Percentiles rank a stretch among this genome's conserved stretches.
phyloP scores from a whole-genome alignment of 1,140 invertebrate genomes.

The Diplogasteroides magnus region DNA sequence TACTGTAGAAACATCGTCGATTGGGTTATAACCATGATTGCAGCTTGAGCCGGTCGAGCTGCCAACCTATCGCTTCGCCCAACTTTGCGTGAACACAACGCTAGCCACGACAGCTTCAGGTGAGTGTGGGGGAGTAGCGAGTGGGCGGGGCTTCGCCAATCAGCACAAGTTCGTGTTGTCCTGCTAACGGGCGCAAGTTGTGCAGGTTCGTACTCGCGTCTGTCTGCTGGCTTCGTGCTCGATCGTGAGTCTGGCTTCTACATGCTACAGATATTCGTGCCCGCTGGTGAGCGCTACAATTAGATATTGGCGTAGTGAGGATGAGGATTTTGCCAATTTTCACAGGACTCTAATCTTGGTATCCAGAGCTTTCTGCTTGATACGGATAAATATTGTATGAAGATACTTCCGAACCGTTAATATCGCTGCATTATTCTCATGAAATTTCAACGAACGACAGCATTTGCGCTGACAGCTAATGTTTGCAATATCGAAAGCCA shows the following conservation, averaged over 20 bases:
- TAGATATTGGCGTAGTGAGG: too few species aligned
- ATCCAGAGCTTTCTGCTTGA: too few species aligned
- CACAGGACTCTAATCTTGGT: too few species aligned
- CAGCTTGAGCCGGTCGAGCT: conserved; percentile 24
- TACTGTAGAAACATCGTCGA: too few species aligned
- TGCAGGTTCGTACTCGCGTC: conserved; percentile 87
- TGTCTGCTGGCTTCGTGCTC: conserved; percentile 94
- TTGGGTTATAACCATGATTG: too few species aligned
- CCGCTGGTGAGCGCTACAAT: conserved; percentile 67
- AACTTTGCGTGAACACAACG: conserved; percentile 33
- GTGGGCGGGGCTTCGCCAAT: neutral
- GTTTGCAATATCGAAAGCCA: too few species aligned
- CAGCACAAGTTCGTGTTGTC: too few species aligned
- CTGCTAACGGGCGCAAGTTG: too few species aligned
- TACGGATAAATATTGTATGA: too few species aligned
- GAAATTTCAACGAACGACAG: neutral
- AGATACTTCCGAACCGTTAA: neutral
- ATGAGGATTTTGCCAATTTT: too few species aligned
- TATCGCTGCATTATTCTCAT: neutral
- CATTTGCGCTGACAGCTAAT: too few species aligned
- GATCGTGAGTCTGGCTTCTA: conserved; percentile 96
- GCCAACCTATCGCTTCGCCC: conserved; percentile 24
- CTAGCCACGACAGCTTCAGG: conserved; percentile 32
- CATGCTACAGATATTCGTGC: conserved; percentile 96
- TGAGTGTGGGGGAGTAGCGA: conserved; percentile 1